Percentiles rank a stretch among this genome's conserved stretches.
Conservation (phyloP, 2,113 vertebrate species). For the Corythornis madagascariensis region DNA sequence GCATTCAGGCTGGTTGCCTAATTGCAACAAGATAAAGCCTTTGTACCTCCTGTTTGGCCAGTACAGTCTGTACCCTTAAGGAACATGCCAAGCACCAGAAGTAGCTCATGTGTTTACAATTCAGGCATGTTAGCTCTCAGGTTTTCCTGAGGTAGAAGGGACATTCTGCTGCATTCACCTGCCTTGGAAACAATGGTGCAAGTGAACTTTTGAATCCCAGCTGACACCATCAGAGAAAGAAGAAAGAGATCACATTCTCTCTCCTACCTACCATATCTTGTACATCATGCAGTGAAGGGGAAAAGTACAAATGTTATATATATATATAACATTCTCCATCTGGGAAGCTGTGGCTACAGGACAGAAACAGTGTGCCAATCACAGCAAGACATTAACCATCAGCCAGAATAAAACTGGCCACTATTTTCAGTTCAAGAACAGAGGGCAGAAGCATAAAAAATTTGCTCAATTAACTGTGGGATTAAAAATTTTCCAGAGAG, state of each 20-base stretch:
- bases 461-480: neutral
- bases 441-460: neutral
- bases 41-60: neutral
- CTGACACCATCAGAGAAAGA: neutral
- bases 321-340: neutral
- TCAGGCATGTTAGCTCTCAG: neutral
- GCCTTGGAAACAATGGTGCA: neutral
- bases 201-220: neutral
- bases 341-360: neutral
- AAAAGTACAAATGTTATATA: neutral
- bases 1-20: neutral
- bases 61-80: neutral
- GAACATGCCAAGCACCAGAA: neutral
- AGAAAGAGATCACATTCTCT: neutral
- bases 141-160: neutral
- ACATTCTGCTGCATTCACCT: neutral
- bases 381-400: neutral
- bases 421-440: neutral
- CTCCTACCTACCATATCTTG: neutral
- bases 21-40: neutral
- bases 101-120: neutral
- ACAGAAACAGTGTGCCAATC: neutral
- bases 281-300: neutral
- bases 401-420: neutral
- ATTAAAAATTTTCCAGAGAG: constrained; percentile 42